Evolutionary conservation across 2,797 vertebrate species (phyloP).

Genomic region (Pipistrellus nathusii): DNA sequence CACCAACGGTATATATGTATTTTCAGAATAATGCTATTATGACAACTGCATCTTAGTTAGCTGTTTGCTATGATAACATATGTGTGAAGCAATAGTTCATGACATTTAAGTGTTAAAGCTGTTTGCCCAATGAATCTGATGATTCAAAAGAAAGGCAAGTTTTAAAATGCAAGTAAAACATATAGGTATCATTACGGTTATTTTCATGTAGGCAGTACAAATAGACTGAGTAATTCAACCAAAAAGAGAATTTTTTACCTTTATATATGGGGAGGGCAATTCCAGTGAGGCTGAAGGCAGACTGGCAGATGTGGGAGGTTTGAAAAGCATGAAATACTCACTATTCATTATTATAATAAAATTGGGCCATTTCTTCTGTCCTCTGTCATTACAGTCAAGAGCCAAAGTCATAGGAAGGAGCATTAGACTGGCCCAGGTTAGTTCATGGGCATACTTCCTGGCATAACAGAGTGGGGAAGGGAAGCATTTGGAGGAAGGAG

Average conservation of each 20-base stretch:
- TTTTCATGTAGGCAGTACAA: not conserved
- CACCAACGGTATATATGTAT: not conserved
- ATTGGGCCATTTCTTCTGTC: not conserved
- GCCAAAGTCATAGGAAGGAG: not conserved
- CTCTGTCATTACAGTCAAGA: not conserved
- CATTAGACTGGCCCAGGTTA: not conserved
- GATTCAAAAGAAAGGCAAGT: constrained; percentile 59
- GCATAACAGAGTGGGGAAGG: not conserved
- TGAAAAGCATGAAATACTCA: not conserved
- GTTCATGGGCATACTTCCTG: not conserved
- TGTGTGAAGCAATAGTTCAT: constrained; percentile 54
- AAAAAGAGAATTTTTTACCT: constrained; percentile 27
- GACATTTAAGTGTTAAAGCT: constrained; percentile 59
- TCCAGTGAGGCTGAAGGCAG: not conserved
- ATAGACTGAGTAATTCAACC: constrained; percentile 33
- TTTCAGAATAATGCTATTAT: constrained; percentile 48
- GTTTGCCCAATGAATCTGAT: constrained; percentile 56
- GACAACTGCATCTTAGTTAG: constrained; percentile 54
- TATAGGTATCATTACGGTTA: not conserved
- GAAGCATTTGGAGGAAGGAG: not conserved
- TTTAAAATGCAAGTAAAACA: constrained; percentile 42
- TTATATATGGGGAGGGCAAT: no score
- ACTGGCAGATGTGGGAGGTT: not conserved
- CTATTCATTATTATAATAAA: not conserved
- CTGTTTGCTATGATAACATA: constrained; percentile 43